These are phyloP conservation scores for Arizona elegans DNA, from an alignment of 2,113 vertebrate genomes.

Conservation along the genomic window DNA sequence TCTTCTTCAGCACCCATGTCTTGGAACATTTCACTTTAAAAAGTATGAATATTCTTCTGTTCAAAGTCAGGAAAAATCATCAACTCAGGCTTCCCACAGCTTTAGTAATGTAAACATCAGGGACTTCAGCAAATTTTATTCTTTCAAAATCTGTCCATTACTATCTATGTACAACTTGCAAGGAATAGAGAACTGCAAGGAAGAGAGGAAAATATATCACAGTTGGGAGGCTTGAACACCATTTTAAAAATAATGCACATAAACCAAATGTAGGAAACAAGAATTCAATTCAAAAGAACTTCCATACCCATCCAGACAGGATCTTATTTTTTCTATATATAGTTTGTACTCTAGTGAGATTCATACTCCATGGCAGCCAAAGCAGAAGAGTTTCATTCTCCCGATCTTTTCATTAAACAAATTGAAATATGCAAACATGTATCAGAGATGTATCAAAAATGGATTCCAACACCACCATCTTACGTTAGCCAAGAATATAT, in stretches of 20 bases:
- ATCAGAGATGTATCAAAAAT: background rate
- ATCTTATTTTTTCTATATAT: background rate
- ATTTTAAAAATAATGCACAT: background rate
- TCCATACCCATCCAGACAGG: no score
- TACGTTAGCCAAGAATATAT: background rate
- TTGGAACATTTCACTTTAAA: background rate
- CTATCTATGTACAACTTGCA: background rate
- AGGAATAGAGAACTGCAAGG: background rate
- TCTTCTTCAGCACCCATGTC: background rate
- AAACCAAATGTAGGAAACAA: background rate
- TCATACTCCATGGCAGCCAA: background rate
- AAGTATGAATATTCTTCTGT: background rate
- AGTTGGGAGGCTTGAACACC: background rate
- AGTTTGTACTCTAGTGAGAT: background rate
- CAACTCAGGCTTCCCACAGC: background rate
- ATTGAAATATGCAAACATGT: background rate
- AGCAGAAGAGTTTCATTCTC: background rate
- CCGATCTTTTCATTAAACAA: background rate
- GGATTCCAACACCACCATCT: background rate
- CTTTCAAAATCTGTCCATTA: background rate
- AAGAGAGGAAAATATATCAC: background rate
- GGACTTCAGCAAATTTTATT: background rate
- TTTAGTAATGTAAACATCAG: slow-evolving; percentile 1
- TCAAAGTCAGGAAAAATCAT: background rate
- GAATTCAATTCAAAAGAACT: background rate